Evolutionary conservation across 2,888 invertebrate genomes (phyloP).

Genomic region (Cenopis cana): DNA sequence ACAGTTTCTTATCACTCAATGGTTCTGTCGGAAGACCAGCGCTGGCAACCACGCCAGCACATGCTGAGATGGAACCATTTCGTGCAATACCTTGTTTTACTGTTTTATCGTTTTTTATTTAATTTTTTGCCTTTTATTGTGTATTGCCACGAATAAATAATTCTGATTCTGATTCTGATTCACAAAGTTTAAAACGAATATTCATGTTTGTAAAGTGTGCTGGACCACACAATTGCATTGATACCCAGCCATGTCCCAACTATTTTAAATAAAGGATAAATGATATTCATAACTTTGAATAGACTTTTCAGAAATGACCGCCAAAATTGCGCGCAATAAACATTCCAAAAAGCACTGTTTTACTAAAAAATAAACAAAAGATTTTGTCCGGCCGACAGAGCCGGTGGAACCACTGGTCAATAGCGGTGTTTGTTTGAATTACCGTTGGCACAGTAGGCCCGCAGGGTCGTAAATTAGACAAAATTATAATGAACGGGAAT

Average conservation of each 20-base stretch:
- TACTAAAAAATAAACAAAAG: slow-evolving; percentile 67
- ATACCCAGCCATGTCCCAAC: slow-evolving; percentile 55
- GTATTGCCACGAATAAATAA: too few relatives aligned
- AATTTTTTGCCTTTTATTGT: too few relatives aligned
- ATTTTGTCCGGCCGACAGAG: slow-evolving; percentile 51
- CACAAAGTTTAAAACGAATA: background rate
- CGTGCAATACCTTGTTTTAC: too few relatives aligned
- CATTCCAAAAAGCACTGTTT: slow-evolving; percentile 65
- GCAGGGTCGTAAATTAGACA: slow-evolving; percentile 73
- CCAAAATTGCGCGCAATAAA: slow-evolving; percentile 76
- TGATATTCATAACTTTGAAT: slow-evolving; percentile 60
- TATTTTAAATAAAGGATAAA: slow-evolving; percentile 69
- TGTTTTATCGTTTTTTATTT: too few relatives aligned
- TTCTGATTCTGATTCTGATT: too few relatives aligned
- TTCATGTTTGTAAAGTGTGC: background rate
- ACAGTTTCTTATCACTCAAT: too few relatives aligned
- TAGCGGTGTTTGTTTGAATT: slow-evolving; percentile 66
- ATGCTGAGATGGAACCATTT: too few relatives aligned
- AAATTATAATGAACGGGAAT: slow-evolving; percentile 75
- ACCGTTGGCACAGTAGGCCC: slow-evolving; percentile 72
- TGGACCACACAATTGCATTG: slow-evolving; percentile 37
- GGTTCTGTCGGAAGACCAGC: too few relatives aligned
- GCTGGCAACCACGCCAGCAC: too few relatives aligned
- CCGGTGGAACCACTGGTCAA: slow-evolving; percentile 55
- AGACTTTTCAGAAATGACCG: slow-evolving; percentile 69